Conservation (phyloP, 2,113 vertebrate genomes). For the Pluvianellus socialis region DNA sequence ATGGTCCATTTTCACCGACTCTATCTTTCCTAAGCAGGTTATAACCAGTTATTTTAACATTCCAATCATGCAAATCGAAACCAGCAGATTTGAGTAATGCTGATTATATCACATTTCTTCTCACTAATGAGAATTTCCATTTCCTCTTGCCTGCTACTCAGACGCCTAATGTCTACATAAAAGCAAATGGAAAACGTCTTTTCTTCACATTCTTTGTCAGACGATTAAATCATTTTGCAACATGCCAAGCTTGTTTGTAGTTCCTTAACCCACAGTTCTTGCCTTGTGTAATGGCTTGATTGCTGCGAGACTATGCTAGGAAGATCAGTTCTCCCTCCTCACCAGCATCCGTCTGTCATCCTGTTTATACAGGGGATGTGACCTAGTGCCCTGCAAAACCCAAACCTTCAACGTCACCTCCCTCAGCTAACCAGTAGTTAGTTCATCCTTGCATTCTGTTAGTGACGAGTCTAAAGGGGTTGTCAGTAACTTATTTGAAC, state of each 20-base stretch:
- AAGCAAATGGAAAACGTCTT: slow-evolving; percentile 41
- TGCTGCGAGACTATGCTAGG: not conserved
- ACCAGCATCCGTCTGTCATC: not conserved
- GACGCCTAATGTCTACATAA: not conserved
- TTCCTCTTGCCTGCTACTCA: slow-evolving; percentile 28
- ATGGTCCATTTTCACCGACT: not conserved
- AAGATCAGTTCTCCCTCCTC: slow-evolving; percentile 1
- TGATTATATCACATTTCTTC: slow-evolving; percentile 60
- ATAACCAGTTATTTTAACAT: slow-evolving; percentile 58
- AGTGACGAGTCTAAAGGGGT: not conserved
- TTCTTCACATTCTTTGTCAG: slow-evolving; percentile 39
- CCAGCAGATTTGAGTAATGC: slow-evolving; percentile 51
- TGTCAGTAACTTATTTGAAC: not conserved
- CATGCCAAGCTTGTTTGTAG: slow-evolving; percentile 27
- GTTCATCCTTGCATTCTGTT: not conserved
- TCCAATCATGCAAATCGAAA: slow-evolving; percentile 21
- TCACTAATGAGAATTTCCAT: slow-evolving; percentile 58
- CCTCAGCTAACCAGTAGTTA: not conserved
- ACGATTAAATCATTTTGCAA: slow-evolving; percentile 29
- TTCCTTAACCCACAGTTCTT: slow-evolving; percentile 9
- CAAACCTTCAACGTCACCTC: not conserved
- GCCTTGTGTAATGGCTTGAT: not conserved
- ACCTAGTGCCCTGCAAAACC: not conserved
- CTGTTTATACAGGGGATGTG: not conserved
- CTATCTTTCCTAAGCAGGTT: slow-evolving; percentile 52